Conservation (phyloP, 2,888 invertebrate species). For the Stomorhina lunata region DNA sequence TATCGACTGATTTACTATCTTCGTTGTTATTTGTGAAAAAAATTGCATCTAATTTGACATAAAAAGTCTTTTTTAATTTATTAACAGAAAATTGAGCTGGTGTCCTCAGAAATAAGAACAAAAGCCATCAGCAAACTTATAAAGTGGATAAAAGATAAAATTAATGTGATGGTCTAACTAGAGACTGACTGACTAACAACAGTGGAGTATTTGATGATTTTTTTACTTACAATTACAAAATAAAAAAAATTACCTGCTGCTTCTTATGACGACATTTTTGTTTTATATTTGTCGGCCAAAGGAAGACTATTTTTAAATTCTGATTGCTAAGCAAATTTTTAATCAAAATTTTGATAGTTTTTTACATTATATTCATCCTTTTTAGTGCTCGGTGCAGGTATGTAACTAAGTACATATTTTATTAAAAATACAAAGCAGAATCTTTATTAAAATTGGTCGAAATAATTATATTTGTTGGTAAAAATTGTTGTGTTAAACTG, state of each 20-base stretch:
- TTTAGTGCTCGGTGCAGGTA: too few species aligned
- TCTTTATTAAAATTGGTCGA: too few species aligned
- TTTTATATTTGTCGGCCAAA: conserved; percentile 11
- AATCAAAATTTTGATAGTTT: too few species aligned
- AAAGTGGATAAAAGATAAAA: conserved; percentile 17
- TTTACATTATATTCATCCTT: too few species aligned
- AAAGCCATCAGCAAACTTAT: not conserved
- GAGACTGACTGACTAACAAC: too few species aligned
- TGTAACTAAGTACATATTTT: too few species aligned
- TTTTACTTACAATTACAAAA: conserved; percentile 26
- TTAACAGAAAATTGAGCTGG: not conserved
- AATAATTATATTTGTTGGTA: too few species aligned
- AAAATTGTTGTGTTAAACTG: too few species aligned
- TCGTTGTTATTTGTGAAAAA: conserved; percentile 45
- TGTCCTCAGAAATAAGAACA: not conserved
- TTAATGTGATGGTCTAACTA: conserved; percentile 10
- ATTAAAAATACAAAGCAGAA: too few species aligned
- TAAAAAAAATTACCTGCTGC: conserved; percentile 55
- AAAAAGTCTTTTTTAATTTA: conserved; percentile 19
- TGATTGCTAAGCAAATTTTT: too few species aligned
- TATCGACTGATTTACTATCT: conserved; percentile 48
- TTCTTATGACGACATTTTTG: conserved; percentile 52
- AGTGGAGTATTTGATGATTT: conserved; percentile 6
- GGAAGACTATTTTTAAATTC: not conserved
- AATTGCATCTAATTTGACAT: conserved; percentile 20